A percentile compares a stretch with the other conserved stretches of the same genome.
Conservation (phyloP, 2,113 vertebrate species). For the Neodontobutis hainanensis region DNA sequence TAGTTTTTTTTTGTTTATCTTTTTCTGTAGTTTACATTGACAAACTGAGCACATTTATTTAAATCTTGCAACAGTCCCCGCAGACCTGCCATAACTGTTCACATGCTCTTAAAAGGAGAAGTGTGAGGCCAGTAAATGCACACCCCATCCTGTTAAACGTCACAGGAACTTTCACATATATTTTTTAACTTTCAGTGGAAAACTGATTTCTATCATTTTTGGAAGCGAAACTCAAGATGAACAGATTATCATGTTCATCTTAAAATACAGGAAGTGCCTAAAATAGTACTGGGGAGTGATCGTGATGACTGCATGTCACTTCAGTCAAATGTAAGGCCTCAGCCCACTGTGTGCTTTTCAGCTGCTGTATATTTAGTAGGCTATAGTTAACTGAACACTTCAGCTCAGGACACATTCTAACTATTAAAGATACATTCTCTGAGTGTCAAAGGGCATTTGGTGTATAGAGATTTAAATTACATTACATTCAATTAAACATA, state of each 20-base stretch:
- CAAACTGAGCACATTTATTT: too few relatives aligned
- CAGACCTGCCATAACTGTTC: too few relatives aligned
- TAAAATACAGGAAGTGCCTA: conserved; percentile 4
- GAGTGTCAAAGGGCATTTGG: not conserved
- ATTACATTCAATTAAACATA: too few relatives aligned
- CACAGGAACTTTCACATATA: not conserved
- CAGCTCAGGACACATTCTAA: not conserved
- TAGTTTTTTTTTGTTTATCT: too few relatives aligned
- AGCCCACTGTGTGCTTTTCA: not conserved
- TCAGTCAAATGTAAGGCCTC: not conserved
- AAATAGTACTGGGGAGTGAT: not conserved
- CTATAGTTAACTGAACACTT: not conserved
- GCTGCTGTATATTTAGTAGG: not conserved
- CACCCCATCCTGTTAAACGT: not conserved
- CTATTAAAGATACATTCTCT: not conserved
- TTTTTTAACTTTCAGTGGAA: not conserved
- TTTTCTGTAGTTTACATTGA: too few relatives aligned
- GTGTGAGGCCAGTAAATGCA: too few relatives aligned
- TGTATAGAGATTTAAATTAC: not conserved
- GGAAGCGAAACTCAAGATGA: not conserved
- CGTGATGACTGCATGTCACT: too few relatives aligned
- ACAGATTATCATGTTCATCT: not conserved
- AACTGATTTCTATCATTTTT: not conserved
- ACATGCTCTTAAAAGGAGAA: too few relatives aligned
- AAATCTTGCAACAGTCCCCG: too few relatives aligned